Conservation (phyloP, 2,797 vertebrate genomes). For the Steatocranus sp. region DNA sequence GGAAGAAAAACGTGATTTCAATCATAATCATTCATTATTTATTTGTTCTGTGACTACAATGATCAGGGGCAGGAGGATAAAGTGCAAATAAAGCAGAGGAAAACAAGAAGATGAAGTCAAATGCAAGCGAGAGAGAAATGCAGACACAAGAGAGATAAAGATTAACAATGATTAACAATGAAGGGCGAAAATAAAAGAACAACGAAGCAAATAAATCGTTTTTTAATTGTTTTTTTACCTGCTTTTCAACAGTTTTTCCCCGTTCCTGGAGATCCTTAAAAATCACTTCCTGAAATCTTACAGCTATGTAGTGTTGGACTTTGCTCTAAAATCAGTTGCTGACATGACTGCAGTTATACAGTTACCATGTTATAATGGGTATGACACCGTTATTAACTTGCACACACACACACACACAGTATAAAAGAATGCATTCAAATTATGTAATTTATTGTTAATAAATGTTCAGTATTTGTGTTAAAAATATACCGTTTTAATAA, state of each 20-base stretch:
- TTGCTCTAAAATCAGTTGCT: conserved; percentile 32
- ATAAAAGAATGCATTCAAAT: neutral
- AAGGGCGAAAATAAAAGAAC: neutral
- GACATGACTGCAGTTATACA: conserved; percentile 19
- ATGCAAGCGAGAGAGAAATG: neutral
- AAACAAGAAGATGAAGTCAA: neutral
- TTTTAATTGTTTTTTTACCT: neutral
- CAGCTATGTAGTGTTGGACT: conserved; percentile 44
- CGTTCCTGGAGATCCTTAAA: neutral
- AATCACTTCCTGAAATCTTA: conserved; percentile 43
- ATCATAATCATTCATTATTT: neutral
- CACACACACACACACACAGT: neutral
- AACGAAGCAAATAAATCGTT: rapidly evolving
- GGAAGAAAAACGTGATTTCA: neutral
- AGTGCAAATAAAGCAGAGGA: neutral
- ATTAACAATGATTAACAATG: neutral
- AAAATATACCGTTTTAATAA: neutral
- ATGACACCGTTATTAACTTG: neutral
- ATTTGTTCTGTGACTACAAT: neutral
- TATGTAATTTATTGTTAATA: neutral
- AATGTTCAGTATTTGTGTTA: neutral
- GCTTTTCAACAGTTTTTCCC: neutral
- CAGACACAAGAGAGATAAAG: neutral
- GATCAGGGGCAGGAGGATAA: neutral
- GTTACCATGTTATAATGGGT: neutral